Evolutionary conservation across 2,888 invertebrate species (phyloP), one percentile per base, ranked within the genome.

Genomic region (Dasysyrphus tricinctus): DNA sequence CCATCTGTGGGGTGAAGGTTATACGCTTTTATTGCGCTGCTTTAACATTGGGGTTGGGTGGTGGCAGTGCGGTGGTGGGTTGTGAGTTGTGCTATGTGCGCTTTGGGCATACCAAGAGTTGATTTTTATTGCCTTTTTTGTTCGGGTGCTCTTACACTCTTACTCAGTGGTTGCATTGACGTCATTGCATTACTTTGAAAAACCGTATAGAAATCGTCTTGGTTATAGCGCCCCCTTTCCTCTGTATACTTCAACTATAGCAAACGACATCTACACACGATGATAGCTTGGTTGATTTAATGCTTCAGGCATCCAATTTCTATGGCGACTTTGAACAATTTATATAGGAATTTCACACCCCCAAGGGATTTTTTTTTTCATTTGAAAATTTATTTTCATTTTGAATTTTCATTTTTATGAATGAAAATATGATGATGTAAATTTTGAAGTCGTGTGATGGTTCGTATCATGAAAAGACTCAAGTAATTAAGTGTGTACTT

Each of bases 1-100:
- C 73, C 85, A 85, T 24, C 24, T 85, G 80, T 85, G 81, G 85
- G 85, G 77, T 85, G 85, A 85, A 85, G 85, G 85, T 85, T 85
- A 85, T 42, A 81, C 56, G 54, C 74, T 81, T 85, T 77, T 81
- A 81, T 85, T 73, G 73, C 75, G 61, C 65, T 83, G 78, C 84
- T 61, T 76, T 80, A 76, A 73, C 76, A 73, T 80, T 80, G 73
- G 67, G 54, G 61, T 77, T 42, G 39, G 37, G 37, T 19, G 34
- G 34, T 57, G 16, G 5, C n/a, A n/a, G n/a, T 6, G 32, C 5
- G 32, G 7, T 32, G 32, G 7, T 29, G 24, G 12, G 4, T 54
- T 77, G 85, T 73, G 67, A 80, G 80, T 24, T 80, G 85, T 39
- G 47, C 14, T 14, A 9, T 37, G 51, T 29, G 51, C 14, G 63